Conservation (phyloP, 1,140 invertebrate species). For the Eubasilissa regina region DNA sequence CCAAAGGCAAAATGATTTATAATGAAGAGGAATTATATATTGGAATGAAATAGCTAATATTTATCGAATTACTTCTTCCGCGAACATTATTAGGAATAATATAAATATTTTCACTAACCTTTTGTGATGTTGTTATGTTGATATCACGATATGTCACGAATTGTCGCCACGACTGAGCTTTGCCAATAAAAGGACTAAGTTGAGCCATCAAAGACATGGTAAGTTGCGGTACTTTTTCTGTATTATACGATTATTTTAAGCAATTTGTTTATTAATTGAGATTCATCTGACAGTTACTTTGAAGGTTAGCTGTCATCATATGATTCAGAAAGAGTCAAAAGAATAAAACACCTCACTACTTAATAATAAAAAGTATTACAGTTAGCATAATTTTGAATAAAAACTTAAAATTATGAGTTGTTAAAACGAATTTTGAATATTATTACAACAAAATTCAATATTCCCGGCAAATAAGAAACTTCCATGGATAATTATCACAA, state of each 20-base stretch:
- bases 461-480: constrained; percentile 44
- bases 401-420: not conserved
- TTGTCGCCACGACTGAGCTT: constrained; percentile 52
- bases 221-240: not conserved
- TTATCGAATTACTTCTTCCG: not conserved
- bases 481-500: constrained; percentile 13
- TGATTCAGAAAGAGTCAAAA: not conserved
- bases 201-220: constrained; percentile 58
- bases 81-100: too few relatives aligned
- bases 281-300: constrained; percentile 48
- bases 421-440: constrained; percentile 13
- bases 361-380: not conserved
- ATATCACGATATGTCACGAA: constrained; percentile 54
- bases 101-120: constrained; percentile 43
- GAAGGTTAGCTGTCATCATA: constrained; percentile 52
- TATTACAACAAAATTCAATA: constrained; percentile 43
- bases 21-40: not conserved
- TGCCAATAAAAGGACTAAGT: constrained; percentile 54
- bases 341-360: not conserved
- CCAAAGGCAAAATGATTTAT: too few relatives aligned
- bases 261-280: constrained; percentile 29
- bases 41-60: too few relatives aligned
- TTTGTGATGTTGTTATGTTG: constrained; percentile 58
- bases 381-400: not conserved
- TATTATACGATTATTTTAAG: constrained; percentile 27